Conservation (phyloP, 1,140 invertebrate species). For the Drosophila rufa region DNA sequence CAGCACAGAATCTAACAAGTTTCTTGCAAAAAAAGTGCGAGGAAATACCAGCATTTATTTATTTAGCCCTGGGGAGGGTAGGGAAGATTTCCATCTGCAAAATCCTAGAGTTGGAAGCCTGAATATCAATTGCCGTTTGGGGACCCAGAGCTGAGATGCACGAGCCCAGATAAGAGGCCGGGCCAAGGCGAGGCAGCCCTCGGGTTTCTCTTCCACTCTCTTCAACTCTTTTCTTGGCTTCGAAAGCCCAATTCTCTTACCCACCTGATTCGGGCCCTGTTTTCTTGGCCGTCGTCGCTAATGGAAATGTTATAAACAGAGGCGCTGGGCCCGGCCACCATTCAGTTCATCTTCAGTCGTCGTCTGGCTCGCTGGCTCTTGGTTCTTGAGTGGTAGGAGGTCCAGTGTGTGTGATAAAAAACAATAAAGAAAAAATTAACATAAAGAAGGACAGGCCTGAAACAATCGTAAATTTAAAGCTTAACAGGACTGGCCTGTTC, state of each 20-base stretch:
- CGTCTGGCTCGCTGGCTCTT: constrained; percentile 62
- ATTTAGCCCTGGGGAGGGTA: not conserved
- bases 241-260: constrained; percentile 29
- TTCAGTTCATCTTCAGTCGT: constrained; percentile 83
- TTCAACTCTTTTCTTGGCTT: not conserved
- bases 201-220: constrained; percentile 56
- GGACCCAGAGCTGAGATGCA: constrained; percentile 39
- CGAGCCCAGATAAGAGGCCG: constrained; percentile 56
- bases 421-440: constrained; percentile 2
- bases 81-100: constrained; percentile 52
- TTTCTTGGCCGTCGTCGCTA: constrained; percentile 69
- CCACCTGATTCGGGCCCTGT: constrained; percentile 44
- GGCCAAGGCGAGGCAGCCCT: constrained; percentile 52
- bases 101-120: constrained; percentile 44
- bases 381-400: constrained; percentile 54
- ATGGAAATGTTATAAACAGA: constrained; percentile 84
- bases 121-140: constrained; percentile 62
- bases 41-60: constrained; percentile 16
- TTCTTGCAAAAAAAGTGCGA: constrained; percentile 28
- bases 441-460: constrained; percentile 25
- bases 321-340: constrained; percentile 60
- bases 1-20: constrained; percentile 43
- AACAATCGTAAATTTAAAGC: constrained; percentile 57
- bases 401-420: constrained; percentile 24
- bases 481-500: constrained; percentile 48